Evolutionary conservation across 2,113 vertebrate species (phyloP), one percentile per base, ranked within the genome.

Genomic region (Oreamnos americanus): DNA sequence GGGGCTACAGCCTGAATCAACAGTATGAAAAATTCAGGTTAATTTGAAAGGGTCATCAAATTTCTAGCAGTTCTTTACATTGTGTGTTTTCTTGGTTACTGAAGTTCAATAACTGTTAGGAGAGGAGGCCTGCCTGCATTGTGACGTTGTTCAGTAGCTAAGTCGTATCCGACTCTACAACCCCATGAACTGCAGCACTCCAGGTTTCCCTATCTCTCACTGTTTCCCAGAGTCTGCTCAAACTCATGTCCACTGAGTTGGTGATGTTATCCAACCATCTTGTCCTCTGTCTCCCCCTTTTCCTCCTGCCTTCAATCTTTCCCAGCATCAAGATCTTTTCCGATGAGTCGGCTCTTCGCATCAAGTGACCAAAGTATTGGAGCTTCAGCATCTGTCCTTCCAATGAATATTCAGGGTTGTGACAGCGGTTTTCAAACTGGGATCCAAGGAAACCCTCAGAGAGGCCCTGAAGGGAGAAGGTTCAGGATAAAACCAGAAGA

Each of bases 391-490:
- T 76, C 23, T 43, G 71, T 76, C 71, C 23, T 76, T 76, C 71
- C 71, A 76, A 43, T 76, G 39, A 76, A 43, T 26, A 76, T 7
- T 43, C 39, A 76, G 71, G 39, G 39, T 82, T 86, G 33, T 84
- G 17, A 23, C 14, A 47, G 45, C 25, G 1, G 82, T 91, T 91
- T 97, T 86, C 82, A 96, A 83, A 96, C 19, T 67, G 62, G n/a
- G 49, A 36, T 67, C 78, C 33, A 86, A n/a, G 57, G 60, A 58
- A 90, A 49, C 28, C 83, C 17, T 55, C 83, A 62, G 43, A 91
- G 45, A 91, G 10, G 30, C 60, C 64, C 90, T 92, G 25, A 94
- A 78, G 17, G 23, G 58, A 26, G 14, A 58, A 83, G 45, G 19
- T 33, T 88, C 36, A 60, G 30, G 47, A 84, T 39, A 43, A 25